These are phyloP conservation scores for Trichonephila inaurata DNA, from an alignment of 1,140 invertebrate genomes.

Conservation along the genomic window DNA sequence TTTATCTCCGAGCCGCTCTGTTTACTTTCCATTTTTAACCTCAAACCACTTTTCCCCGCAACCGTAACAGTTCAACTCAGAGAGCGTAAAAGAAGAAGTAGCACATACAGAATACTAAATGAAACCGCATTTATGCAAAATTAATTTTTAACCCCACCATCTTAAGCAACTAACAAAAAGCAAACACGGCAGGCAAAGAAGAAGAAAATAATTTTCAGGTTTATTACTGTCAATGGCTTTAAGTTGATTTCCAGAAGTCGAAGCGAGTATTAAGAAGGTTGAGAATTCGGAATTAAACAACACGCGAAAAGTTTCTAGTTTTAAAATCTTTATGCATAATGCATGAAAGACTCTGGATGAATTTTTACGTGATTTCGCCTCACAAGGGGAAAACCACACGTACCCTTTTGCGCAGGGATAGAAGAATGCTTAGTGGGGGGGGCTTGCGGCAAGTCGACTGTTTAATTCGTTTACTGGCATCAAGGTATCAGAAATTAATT, in stretches of 20 bases:
- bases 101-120: slow-evolving; percentile 57
- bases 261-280: slow-evolving; percentile 24
- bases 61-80: neutral
- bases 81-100: slow-evolving; percentile 15
- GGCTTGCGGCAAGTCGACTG: slow-evolving; percentile 1
- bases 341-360: slow-evolving; percentile 26
- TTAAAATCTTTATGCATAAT: slow-evolving; percentile 55
- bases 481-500: slow-evolving; percentile 60
- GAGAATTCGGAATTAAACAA: slow-evolving; percentile 44
- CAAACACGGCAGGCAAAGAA: slow-evolving; percentile 25
- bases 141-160: slow-evolving; percentile 61
- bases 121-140: slow-evolving; percentile 71
- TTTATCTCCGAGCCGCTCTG: neutral
- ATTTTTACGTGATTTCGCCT: slow-evolving; percentile 37
- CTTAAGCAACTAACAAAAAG: slow-evolving; percentile 49
- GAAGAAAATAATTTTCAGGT: slow-evolving; percentile 59
- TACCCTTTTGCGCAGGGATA: neutral
- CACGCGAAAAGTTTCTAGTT: slow-evolving; percentile 21
- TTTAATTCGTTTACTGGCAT: slow-evolving; percentile 40
- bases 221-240: slow-evolving; percentile 66
- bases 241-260: slow-evolving; percentile 39
- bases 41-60: neutral
- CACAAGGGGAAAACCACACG: neutral
- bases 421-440: neutral
- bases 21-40: neutral